Conservation (phyloP, 2,113 vertebrate genomes). For the Ahaetulla prasina region DNA sequence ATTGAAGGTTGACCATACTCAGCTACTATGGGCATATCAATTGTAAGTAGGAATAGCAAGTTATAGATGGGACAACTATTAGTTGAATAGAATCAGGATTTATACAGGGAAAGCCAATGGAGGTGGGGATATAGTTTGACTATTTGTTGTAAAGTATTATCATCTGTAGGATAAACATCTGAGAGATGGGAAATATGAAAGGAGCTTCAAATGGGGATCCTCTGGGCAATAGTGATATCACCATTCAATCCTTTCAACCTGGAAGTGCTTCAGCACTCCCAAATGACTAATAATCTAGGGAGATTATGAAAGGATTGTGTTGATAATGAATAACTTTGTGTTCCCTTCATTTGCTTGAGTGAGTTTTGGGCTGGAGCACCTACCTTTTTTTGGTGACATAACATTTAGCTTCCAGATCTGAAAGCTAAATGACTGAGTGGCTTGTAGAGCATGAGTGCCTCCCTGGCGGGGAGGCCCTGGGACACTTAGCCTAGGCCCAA, state of each 20-base stretch:
- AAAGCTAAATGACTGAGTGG: too few relatives aligned
- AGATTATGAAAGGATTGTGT: background rate
- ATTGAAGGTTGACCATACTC: background rate
- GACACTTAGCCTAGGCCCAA: too few relatives aligned
- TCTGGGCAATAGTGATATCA: background rate
- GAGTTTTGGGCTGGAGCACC: background rate
- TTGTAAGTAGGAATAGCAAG: background rate
- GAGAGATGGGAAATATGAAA: background rate
- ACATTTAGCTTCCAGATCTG: background rate
- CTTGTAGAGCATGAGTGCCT: too few relatives aligned
- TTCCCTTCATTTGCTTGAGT: background rate
- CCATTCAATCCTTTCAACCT: background rate
- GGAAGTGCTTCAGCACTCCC: background rate
- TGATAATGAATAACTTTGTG: background rate
- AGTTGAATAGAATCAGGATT: background rate
- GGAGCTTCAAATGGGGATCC: background rate
- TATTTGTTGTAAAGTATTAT: background rate
- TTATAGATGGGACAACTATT: background rate
- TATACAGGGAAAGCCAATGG: background rate
- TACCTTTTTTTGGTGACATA: too few relatives aligned
- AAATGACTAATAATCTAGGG: background rate
- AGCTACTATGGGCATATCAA: background rate
- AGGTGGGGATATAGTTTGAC: background rate
- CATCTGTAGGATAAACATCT: background rate
- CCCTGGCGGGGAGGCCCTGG: too few relatives aligned